These are phyloP conservation scores for Pyxicephalus adspersus DNA, from an alignment of 2,113 vertebrate species.

Conservation along the genomic window DNA sequence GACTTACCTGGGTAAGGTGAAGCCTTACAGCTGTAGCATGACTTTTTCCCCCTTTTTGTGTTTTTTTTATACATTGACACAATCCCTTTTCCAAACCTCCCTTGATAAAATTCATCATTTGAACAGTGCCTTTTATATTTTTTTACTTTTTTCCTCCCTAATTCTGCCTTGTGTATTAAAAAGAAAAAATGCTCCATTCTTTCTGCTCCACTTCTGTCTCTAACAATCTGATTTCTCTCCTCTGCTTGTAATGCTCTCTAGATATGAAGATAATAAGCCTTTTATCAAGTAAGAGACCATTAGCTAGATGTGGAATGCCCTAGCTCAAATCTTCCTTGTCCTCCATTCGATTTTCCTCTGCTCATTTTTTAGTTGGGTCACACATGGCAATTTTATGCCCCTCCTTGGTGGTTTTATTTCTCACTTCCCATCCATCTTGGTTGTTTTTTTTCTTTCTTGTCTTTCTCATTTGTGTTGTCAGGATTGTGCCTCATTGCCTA, in stretches of 20 bases:
- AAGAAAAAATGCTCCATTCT: constrained; percentile 72
- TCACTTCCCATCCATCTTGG: neutral
- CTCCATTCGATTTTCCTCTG: constrained; percentile 73
- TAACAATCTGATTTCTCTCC: constrained; percentile 97
- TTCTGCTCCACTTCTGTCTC: constrained; percentile 86
- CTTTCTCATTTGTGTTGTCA: constrained; percentile 27
- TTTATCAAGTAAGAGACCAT: constrained; percentile 99
- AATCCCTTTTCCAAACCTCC: constrained; percentile 76
- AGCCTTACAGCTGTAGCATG: constrained; percentile 81
- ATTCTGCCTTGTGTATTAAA: constrained; percentile 76
- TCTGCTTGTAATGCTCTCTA: constrained; percentile 98
- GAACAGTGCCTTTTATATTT: neutral
- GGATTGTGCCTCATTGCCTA: constrained; percentile 7
- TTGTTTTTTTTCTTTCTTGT: neutral
- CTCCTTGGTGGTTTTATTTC: neutral
- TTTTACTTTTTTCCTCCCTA: constrained; percentile 69
- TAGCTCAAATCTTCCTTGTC: constrained; percentile 73
- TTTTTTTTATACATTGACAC: constrained; percentile 69
- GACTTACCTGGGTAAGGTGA: constrained; percentile 99
- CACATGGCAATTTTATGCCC: neutral
- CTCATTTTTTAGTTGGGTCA: constrained; percentile 14
- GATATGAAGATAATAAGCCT: constrained; percentile 99
- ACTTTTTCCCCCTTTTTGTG: constrained; percentile 69
- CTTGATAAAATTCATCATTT: constrained; percentile 72
- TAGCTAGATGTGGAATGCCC: constrained; percentile 88